Evolutionary conservation across 2,888 invertebrate species (phyloP).

Genomic region (Calameuta idolon): DNA sequence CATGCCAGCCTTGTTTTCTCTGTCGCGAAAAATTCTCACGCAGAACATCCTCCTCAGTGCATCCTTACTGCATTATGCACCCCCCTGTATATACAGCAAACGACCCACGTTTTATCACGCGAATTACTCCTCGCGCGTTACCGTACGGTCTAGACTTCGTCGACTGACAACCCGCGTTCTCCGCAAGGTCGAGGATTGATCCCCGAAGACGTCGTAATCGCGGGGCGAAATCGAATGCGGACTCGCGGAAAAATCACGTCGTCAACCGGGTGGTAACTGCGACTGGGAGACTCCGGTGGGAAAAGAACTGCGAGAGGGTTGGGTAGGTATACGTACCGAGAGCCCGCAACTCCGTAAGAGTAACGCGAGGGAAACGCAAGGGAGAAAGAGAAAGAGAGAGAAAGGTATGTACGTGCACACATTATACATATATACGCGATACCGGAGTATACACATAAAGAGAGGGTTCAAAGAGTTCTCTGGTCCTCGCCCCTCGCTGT

Average conservation of each 20-base stretch:
- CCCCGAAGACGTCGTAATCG: neutral
- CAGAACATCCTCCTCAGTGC: conserved; percentile 40
- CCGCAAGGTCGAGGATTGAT: neutral
- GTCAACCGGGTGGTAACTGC: neutral
- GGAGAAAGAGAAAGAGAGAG: conserved; percentile 17
- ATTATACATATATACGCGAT: neutral
- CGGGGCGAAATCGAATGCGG: neutral
- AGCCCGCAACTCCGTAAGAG: neutral
- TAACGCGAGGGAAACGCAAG: neutral
- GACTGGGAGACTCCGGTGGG: neutral
- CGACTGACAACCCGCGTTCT: neutral
- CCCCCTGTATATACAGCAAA: neutral
- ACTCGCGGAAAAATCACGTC: neutral
- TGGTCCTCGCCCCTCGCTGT: conserved; percentile 36
- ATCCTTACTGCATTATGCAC: neutral
- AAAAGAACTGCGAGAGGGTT: neutral
- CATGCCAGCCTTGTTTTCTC: conserved; percentile 31
- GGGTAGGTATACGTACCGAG: neutral
- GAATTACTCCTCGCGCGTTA: neutral
- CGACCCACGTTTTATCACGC: neutral
- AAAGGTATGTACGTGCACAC: conserved; percentile 3
- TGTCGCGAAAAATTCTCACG: conserved; percentile 46
- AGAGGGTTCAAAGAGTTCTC: conserved; percentile 52
- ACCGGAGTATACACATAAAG: neutral
- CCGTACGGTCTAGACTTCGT: neutral